Percentiles rank a stretch among this genome's conserved stretches.
phyloP scores from a whole-genome alignment of 2,113 vertebrate genomes.

The Gadus chalcogrammus region DNA sequence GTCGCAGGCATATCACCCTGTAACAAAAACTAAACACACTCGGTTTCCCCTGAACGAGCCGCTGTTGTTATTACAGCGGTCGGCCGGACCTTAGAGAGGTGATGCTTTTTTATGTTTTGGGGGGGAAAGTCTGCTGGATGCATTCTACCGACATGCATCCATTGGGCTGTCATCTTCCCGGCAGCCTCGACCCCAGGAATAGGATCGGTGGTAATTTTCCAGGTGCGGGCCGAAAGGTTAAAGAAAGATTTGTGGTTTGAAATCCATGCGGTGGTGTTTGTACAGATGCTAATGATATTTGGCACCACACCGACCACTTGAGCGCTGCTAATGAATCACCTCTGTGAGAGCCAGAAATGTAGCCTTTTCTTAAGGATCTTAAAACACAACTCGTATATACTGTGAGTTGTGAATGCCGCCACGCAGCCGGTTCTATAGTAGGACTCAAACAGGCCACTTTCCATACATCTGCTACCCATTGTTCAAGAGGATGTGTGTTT shows the following conservation, averaged over 20 bases:
- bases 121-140: neutral
- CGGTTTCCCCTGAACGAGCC: too few relatives aligned
- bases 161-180: neutral
- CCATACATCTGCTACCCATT: constrained; percentile 70
- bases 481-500: constrained; percentile 68
- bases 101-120: neutral
- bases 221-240: constrained; percentile 23
- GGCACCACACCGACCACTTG: constrained; percentile 27
- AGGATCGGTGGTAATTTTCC: constrained; percentile 4
- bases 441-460: constrained; percentile 56
- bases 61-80: too few relatives aligned
- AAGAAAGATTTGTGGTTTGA: constrained; percentile 39
- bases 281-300: constrained; percentile 56
- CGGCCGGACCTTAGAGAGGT: too few relatives aligned
- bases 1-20: too few relatives aligned
- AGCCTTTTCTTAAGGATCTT: constrained; percentile 51
- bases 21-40: too few relatives aligned
- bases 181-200: neutral
- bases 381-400: constrained; percentile 66
- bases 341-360: constrained; percentile 51
- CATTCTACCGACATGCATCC: neutral
- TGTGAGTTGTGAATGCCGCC: constrained; percentile 28
- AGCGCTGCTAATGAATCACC: constrained; percentile 36
- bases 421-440: constrained; percentile 51
- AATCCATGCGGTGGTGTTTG: constrained; percentile 33